A percentile compares a stretch with the other conserved stretches of the same genome.
These are phyloP conservation scores for Novumbra hubbsi DNA, from an alignment of 2,797 vertebrate species.

Conservation along the genomic window DNA sequence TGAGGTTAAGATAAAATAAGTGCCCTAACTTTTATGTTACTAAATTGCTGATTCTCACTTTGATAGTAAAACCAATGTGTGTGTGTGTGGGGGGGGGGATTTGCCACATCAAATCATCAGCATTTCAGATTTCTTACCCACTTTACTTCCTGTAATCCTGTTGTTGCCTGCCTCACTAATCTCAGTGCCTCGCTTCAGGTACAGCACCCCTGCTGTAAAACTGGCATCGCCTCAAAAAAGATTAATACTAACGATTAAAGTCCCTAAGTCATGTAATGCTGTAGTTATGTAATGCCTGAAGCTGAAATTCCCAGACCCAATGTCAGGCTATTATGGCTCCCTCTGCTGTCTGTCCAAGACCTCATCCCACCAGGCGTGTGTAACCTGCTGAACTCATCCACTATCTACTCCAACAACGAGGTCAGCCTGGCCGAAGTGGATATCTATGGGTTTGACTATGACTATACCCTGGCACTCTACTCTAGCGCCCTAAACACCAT, in stretches of 20 bases:
- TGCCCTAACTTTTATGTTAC: too few relatives aligned
- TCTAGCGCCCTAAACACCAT: constrained; percentile 75
- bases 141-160: not conserved
- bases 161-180: not conserved
- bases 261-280: not conserved
- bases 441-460: constrained; percentile 87
- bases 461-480: constrained; percentile 84
- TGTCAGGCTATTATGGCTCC: not conserved
- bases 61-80: too few relatives aligned
- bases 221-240: not conserved
- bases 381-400: constrained; percentile 75
- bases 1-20: too few relatives aligned
- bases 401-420: constrained; percentile 86
- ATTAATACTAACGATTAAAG: not conserved
- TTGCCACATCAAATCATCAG: not conserved
- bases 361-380: constrained; percentile 83
- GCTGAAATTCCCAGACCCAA: not conserved
- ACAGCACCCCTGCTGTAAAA: not conserved
- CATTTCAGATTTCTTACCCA: not conserved
- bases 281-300: not conserved
- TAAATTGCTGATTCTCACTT: too few relatives aligned
- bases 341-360: constrained; percentile 55
- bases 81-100: too few relatives aligned
- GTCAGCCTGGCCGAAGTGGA: constrained; percentile 79
- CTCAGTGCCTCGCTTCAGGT: not conserved